Evolutionary conservation across 2,797 vertebrate genomes (phyloP).

Genomic region (Pangasius mekongensis): DNA sequence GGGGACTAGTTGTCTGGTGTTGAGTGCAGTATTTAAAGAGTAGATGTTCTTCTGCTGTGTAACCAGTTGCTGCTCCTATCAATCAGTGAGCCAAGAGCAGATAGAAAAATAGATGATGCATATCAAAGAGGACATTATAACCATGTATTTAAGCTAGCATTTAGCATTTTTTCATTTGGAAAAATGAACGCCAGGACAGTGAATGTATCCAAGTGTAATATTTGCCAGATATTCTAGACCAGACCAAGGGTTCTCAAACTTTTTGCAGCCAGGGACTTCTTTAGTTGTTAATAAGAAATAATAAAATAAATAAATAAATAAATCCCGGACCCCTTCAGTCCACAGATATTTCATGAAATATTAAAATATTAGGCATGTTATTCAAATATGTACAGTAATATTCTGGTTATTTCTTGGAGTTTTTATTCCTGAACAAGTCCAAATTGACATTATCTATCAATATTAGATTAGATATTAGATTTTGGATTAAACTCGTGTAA

Average conservation of each 20-base stretch:
- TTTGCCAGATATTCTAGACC: not conserved
- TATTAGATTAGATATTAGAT: not conserved
- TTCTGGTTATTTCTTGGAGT: not conserved
- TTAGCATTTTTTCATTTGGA: not conserved
- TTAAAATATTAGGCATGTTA: not conserved
- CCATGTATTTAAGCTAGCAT: conserved; percentile 56
- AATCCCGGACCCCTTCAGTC: not conserved
- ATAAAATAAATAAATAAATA: not conserved
- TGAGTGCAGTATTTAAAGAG: conserved; percentile 17
- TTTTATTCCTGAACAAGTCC: not conserved
- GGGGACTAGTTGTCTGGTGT: not conserved
- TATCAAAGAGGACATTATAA: conserved; percentile 18
- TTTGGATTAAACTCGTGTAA: not conserved
- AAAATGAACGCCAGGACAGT: not conserved
- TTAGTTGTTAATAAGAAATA: not conserved
- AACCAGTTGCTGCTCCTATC: not conserved
- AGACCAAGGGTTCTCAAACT: not conserved
- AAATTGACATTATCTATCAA: not conserved
- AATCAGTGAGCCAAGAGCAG: conserved; percentile 22
- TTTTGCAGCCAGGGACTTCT: not conserved
- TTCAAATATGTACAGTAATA: not conserved
- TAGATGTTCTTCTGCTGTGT: not conserved
- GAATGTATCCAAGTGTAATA: not conserved
- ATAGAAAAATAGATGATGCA: conserved; percentile 27
- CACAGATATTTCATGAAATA: not conserved